Evolutionary conservation across 2,797 vertebrate species (phyloP).

Genomic region (Heterohyrax brucei): DNA sequence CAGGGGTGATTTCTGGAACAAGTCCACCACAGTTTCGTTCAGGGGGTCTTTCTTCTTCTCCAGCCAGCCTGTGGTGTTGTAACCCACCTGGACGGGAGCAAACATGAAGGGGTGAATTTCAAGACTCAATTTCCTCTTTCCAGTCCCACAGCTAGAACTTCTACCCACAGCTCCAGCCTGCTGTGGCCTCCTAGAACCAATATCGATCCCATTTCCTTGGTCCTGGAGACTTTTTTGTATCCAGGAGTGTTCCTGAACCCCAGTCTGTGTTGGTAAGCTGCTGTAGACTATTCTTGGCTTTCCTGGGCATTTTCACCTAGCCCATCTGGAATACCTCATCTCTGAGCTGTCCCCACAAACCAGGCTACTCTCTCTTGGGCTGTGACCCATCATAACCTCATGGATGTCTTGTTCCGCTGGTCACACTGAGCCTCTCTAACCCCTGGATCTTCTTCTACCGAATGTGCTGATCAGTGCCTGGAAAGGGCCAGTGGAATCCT

Average conservation of each 20-base stretch:
- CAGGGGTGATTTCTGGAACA: constrained; percentile 90
- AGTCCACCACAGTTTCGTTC: constrained; percentile 90
- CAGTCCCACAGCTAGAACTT: neutral
- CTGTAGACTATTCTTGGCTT: neutral
- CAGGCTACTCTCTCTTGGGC: neutral
- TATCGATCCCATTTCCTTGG: neutral
- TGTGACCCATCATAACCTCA: neutral
- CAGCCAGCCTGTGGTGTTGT: constrained; percentile 89
- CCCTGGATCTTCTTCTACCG: neutral
- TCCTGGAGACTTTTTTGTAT: neutral
- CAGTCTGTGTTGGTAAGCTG: neutral
- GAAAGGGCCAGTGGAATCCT: neutral
- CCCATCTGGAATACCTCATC: neutral
- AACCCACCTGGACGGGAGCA: constrained; percentile 87
- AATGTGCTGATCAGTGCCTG: neutral
- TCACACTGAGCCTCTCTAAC: neutral
- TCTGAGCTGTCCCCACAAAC: constrained; percentile 15
- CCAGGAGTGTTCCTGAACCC: neutral
- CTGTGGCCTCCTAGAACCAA: neutral
- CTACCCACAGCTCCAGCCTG: neutral
- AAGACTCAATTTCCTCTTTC: neutral
- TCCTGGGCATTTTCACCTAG: constrained; percentile 12
- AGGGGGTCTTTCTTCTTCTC: constrained; percentile 92
- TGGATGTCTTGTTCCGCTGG: neutral
- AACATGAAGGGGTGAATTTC: neutral